Conservation (phyloP, 2,797 vertebrate species). For the Chelonia mydas region DNA sequence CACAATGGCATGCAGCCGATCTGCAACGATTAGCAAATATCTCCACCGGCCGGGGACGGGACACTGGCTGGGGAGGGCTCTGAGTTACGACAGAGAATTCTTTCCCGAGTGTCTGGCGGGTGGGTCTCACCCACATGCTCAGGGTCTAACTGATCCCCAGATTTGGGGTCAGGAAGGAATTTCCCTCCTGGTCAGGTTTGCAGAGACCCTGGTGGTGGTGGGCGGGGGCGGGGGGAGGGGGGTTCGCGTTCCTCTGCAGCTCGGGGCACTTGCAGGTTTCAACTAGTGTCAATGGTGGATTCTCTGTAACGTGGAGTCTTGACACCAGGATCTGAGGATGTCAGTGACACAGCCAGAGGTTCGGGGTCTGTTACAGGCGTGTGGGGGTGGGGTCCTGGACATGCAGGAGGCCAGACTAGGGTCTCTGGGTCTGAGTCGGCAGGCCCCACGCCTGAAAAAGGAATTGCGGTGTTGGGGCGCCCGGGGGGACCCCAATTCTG, state of each 20-base stretch:
- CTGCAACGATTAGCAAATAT: background rate
- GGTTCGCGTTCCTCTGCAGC: background rate
- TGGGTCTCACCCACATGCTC: background rate
- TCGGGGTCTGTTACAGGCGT: too few relatives aligned
- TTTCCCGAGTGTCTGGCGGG: background rate
- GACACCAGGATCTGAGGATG: background rate
- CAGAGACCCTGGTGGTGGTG: background rate
- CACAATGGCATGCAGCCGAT: too few relatives aligned
- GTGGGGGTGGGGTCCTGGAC: background rate
- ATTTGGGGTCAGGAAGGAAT: background rate
- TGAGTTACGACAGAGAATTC: background rate
- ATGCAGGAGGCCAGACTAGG: background rate
- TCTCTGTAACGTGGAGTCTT: background rate
- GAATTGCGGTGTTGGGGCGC: background rate
- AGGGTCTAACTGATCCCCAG: background rate
- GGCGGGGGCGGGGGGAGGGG: too few relatives aligned
- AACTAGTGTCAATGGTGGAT: background rate
- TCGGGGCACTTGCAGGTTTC: background rate
- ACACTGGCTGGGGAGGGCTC: too few relatives aligned
- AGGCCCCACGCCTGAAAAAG: background rate
- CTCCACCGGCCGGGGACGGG: too few relatives aligned
- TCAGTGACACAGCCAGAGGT: too few relatives aligned
- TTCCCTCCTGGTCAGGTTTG: background rate
- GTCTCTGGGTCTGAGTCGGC: background rate
- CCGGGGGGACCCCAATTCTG: rapidly evolving